Evolutionary conservation across 92 coral and sea anemone species (phyloP).

Genomic region (Parazoanthus atlanticus): DNA sequence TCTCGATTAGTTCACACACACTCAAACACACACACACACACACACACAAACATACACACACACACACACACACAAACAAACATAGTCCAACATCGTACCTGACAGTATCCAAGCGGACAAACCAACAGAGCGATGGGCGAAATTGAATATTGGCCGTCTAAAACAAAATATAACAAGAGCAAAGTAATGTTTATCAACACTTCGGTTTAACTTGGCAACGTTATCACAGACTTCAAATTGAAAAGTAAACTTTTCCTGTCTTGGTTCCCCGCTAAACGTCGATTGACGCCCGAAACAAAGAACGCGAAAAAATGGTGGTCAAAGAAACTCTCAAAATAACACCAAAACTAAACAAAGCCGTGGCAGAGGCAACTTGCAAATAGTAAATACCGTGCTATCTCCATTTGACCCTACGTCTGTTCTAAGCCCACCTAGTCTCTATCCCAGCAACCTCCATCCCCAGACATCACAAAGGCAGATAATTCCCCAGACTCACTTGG

Average conservation of each 20-base stretch:
- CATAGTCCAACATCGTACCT: constrained; percentile 40
- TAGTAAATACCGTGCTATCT: not conserved
- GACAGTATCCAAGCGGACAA: constrained; percentile 61
- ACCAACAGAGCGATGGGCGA: constrained; percentile 87
- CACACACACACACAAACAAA: not conserved
- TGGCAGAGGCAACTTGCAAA: not conserved
- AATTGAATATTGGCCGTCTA: constrained; percentile 79
- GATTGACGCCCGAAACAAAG: too few relatives aligned
- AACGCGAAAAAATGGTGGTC: not conserved
- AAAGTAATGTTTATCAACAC: not conserved
- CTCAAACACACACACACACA: not conserved
- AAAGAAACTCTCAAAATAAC: too few relatives aligned
- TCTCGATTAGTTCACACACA: not conserved
- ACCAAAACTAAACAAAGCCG: too few relatives aligned
- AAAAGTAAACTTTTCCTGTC: not conserved
- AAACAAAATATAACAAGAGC: not conserved
- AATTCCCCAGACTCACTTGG: too few relatives aligned
- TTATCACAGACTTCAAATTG: too few relatives aligned
- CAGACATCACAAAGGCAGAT: too few relatives aligned
- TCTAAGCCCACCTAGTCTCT: not conserved
- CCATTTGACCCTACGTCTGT: not conserved
- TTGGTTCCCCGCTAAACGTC: not conserved
- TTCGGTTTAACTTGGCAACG: too few relatives aligned
- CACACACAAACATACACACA: not conserved
- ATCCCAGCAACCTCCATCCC: too few relatives aligned